phyloP scores from a whole-genome alignment of 2,113 vertebrate species.

The Telmatochromis sp. region DNA sequence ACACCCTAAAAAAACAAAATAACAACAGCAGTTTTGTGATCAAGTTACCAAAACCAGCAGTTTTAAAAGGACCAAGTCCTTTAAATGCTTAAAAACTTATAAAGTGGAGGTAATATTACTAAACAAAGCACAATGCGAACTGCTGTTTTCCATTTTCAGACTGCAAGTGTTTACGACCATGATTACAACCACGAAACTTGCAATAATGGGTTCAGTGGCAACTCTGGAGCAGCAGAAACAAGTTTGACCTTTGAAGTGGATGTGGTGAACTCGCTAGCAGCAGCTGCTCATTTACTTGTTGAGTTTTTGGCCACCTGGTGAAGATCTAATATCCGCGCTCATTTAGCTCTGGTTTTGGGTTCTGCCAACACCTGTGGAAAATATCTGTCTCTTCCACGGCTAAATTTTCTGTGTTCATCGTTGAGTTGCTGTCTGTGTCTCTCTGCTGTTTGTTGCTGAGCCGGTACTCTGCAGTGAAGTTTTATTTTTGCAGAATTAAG shows the following conservation, averaged over 20 bases:
- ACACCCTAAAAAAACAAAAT: neutral
- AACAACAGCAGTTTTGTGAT: neutral
- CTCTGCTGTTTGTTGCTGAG: neutral
- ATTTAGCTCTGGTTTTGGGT: neutral
- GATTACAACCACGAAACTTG: neutral
- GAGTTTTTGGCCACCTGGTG: neutral
- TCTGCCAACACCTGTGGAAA: neutral
- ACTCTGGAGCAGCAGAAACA: neutral
- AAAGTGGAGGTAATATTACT: neutral
- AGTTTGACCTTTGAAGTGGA: neutral
- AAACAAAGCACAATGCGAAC: neutral
- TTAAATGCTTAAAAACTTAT: neutral
- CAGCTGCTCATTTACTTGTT: neutral
- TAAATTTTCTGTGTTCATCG: neutral
- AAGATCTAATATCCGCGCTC: neutral
- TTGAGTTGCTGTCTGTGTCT: neutral
- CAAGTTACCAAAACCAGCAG: neutral
- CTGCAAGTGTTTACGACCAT: neutral
- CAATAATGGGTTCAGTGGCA: neutral
- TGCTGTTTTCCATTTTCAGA: neutral
- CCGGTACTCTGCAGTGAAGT: neutral
- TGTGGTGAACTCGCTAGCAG: neutral
- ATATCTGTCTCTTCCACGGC: neutral
- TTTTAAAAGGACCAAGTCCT: neutral
- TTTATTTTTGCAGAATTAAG: neutral